A percentile compares a stretch with the other conserved stretches of the same genome.
Conservation (phyloP, 2,113 vertebrate genomes). For the Crypturellus undulatus region DNA sequence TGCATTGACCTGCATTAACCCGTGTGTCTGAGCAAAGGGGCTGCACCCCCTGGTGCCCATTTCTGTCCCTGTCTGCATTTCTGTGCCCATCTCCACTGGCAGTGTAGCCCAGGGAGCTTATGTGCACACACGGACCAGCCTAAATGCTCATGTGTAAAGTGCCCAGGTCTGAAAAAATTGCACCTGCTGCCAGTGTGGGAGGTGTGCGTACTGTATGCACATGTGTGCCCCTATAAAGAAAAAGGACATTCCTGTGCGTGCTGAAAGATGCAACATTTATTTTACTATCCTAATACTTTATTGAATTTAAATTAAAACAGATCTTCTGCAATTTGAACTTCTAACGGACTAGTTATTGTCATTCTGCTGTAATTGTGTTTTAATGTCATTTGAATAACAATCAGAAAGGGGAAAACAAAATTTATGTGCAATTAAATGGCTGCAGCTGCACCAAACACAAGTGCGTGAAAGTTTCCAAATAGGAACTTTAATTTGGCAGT, state of each 20-base stretch:
- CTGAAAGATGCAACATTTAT: neutral
- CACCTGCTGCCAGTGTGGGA: accelerated
- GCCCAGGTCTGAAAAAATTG: neutral
- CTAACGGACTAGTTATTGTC: conserved; percentile 53
- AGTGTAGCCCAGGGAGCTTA: accelerated
- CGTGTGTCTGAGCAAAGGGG: neutral
- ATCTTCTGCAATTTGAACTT: conserved; percentile 52
- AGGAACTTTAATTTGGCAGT: conserved; percentile 69
- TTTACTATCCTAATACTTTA: conserved; percentile 38
- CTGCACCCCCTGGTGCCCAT: accelerated
- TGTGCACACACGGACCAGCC: neutral
- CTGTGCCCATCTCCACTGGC: neutral
- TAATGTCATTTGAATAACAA: conserved; percentile 67
- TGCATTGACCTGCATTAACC: neutral
- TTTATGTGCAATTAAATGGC: conserved; percentile 74
- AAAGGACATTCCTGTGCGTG: neutral
- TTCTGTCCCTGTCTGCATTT: neutral
- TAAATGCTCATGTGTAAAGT: neutral
- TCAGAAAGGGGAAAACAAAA: conserved; percentile 65
- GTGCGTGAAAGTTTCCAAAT: conserved; percentile 71
- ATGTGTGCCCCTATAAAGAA: neutral
- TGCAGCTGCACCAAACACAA: conserved; percentile 74
- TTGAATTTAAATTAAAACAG: conserved; percentile 65
- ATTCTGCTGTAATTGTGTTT: conserved; percentile 62
- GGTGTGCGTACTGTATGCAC: accelerated